Base-by-base conservation (phyloP, 1,140 invertebrate species). In the Drosophila elegans region DNA sequence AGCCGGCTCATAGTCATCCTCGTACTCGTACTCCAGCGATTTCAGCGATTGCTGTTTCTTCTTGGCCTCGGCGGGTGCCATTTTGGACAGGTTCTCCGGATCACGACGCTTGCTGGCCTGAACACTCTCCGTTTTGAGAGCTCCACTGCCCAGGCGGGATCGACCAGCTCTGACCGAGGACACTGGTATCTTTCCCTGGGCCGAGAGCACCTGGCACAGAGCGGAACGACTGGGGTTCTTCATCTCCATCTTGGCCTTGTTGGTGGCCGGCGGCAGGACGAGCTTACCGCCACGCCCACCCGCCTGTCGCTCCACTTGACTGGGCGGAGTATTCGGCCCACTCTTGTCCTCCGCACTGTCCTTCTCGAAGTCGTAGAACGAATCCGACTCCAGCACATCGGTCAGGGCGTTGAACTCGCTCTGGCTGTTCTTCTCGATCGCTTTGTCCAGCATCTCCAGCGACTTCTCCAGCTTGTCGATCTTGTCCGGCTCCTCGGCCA, bases 391-490 rank as follows among this genome's bases (percentile, higher is more conserved):
- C 36, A 89, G 55, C 0, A 80, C 84, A 62, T 88, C 84, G 0
- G 84, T 89, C 2, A 88, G 16, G 0, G 69, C 80, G 41, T 80
- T 80, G 11, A 78, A 78, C 39, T 89, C 84, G 48, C 69, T 78
- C 38, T 84, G 80, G 38, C 66, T 89, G 32, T 90, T 84, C 59
- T 90, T 90, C 52, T 89, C 85, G 16, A 89, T 89, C 0, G 80
- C 84, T 16, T 74, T 90, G 53, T 88, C 84, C 16, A 88, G 62
- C 55, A 74, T n/a, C 29, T 89, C 84, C n/a, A 89, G 27, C 0
- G 84, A 89, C 34, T 89, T 89, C n/a, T 89, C 84, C 6, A 88
- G 51, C 48, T 88, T 88, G 9, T 88, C 84, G 27, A 88, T 84
- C 27, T 84, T 89, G 4, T 89, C 85, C 9, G 74, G 71, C 5